Evolutionary conservation across 1,140 invertebrate genomes (phyloP).

Genomic region (Trichonephila inaurata): DNA sequence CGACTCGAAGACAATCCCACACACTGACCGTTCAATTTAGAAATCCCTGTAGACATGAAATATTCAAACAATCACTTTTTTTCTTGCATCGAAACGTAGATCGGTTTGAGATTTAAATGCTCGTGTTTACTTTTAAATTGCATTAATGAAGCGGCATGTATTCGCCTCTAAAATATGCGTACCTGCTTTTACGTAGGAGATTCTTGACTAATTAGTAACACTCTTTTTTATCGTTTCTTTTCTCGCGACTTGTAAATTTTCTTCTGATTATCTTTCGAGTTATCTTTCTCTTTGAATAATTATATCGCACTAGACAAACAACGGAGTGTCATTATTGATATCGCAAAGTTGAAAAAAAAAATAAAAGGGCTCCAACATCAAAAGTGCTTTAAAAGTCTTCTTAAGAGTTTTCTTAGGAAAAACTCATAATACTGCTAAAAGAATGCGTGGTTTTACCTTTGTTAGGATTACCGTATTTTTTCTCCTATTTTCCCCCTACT

Average conservation of each 20-base stretch:
- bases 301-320: slow-evolving; percentile 70
- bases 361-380: slow-evolving; percentile 65
- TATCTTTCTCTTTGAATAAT: slow-evolving; percentile 73
- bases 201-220: slow-evolving; percentile 71
- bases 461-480: slow-evolving; percentile 72
- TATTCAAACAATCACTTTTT: slow-evolving; percentile 72
- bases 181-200: slow-evolving; percentile 11
- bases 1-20: slow-evolving; percentile 36
- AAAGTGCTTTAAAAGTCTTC: slow-evolving; percentile 76
- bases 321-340: slow-evolving; percentile 75
- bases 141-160: slow-evolving; percentile 75
- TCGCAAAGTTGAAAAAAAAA: slow-evolving; percentile 50
- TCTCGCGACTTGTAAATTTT: slow-evolving; percentile 70
- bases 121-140: slow-evolving; percentile 76
- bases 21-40: slow-evolving; percentile 72
- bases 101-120: slow-evolving; percentile 76
- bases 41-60: slow-evolving; percentile 64
- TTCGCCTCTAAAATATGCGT: slow-evolving; percentile 74
- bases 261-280: slow-evolving; percentile 75
- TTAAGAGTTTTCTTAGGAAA: slow-evolving; percentile 67
- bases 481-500: slow-evolving; percentile 4
- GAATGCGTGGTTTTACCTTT: slow-evolving; percentile 75
- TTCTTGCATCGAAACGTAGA: slow-evolving; percentile 64
- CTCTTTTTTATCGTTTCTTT: slow-evolving; percentile 53
- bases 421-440: slow-evolving; percentile 70